A percentile compares a stretch with the other conserved stretches of the same genome.
Evolutionary conservation across 92 coral and sea anemone species (phyloP).

Genomic region (Epizoanthus ramosus): DNA sequence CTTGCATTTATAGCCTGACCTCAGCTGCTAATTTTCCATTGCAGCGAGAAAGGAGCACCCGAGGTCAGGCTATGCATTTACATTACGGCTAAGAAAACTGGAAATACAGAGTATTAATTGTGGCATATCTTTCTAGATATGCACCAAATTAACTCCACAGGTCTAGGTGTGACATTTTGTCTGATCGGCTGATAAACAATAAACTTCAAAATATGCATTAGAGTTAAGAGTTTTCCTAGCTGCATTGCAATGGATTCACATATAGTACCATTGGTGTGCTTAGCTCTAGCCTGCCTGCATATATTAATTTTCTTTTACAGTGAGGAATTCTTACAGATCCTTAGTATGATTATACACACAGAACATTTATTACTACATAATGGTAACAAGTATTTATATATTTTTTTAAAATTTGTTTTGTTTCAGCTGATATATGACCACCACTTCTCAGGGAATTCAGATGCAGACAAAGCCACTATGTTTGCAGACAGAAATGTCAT

Average conservation of each 20-base stretch:
- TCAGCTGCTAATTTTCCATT: no score
- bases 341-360: neutral
- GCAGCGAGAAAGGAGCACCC: no score
- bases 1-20: no score
- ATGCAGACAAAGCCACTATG: slow-evolving; percentile 61
- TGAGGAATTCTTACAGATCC: neutral
- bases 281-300: neutral
- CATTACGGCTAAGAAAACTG: no score
- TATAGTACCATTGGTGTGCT: neutral
- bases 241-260: neutral
- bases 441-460: slow-evolving; percentile 59
- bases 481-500: slow-evolving; percentile 68
- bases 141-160: no score
- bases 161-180: no score
- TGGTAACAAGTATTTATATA: slow-evolving; percentile 1
- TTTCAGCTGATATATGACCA: slow-evolving; percentile 54
- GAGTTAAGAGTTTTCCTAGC: neutral
- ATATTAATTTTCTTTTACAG: neutral
- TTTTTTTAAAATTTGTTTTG: slow-evolving; percentile 2
- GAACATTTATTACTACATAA: neutral
- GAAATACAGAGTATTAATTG: no score
- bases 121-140: no score
- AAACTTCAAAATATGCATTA: no score
- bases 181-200: no score
- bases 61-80: no score